These are phyloP conservation scores for Drosophila multiciliata DNA, from an alignment of 2,888 invertebrate genomes.

Conservation along the genomic window DNA sequence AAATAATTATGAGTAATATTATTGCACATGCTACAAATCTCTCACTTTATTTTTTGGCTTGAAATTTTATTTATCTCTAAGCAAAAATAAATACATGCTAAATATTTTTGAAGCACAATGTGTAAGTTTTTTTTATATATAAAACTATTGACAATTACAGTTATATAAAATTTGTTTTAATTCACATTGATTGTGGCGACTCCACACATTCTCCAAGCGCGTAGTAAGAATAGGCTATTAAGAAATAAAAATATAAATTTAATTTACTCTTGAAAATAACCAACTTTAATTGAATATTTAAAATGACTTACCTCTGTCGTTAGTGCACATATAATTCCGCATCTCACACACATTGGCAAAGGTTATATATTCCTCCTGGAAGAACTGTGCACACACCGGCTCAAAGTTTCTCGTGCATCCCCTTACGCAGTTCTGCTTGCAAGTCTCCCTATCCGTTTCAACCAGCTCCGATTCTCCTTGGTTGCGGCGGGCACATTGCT, in stretches of 20 bases:
- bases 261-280: neutral
- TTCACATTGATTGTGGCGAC: neutral
- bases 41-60: neutral
- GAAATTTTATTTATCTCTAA: neutral
- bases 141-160: neutral
- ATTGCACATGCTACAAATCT: neutral
- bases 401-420: constrained; percentile 5
- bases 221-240: constrained; percentile 24
- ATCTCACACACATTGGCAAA: constrained; percentile 39
- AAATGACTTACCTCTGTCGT: constrained; percentile 15
- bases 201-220: constrained; percentile 8
- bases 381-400: constrained; percentile 38
- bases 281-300: no score
- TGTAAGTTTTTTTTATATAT: neutral
- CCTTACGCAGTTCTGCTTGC: constrained; percentile 21
- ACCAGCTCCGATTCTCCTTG: constrained; percentile 14
- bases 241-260: neutral
- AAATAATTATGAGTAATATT: neutral
- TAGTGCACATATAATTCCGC: constrained; percentile 22
- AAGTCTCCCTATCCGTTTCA: constrained; percentile 16
- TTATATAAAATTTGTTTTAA: neutral
- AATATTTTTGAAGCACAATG: neutral
- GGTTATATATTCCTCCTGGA: constrained; percentile 23
- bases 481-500: constrained; percentile 24
- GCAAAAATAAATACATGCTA: neutral